Conservation (phyloP, 2,888 invertebrate genomes). For the Hypomecis atomaria region DNA sequence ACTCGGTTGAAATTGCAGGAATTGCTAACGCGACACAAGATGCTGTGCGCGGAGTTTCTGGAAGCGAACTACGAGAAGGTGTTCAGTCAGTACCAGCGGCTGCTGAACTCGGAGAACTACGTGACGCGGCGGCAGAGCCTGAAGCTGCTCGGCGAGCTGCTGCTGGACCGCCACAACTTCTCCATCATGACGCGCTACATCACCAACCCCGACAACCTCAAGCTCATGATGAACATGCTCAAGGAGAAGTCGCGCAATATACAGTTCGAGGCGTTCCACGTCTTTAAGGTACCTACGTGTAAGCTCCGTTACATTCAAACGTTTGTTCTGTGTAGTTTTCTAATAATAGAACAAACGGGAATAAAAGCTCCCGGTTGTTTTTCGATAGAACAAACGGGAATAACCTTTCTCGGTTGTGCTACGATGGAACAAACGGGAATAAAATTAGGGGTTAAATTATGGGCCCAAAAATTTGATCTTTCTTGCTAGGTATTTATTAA, state of each 20-base stretch:
- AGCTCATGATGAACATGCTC: conserved; percentile 99
- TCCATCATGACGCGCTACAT: conserved; percentile 99
- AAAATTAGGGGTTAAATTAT: too few species aligned
- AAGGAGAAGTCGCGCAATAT: conserved; percentile 99
- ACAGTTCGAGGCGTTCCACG: conserved; percentile 99
- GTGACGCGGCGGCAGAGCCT: conserved; percentile 99
- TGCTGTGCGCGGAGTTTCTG: conserved; percentile 98
- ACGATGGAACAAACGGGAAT: too few species aligned
- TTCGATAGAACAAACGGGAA: too few species aligned
- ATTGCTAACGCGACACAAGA: conserved; percentile 96
- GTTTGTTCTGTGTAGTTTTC: too few species aligned
- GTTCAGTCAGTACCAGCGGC: conserved; percentile 97
- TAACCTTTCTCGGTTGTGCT: too few species aligned
- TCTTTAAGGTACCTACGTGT: conserved; percentile 99
- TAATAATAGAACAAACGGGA: too few species aligned
- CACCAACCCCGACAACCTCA: conserved; percentile 99
- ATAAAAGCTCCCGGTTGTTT: too few species aligned
- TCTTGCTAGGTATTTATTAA: too few species aligned
- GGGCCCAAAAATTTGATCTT: too few species aligned
- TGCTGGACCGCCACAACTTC: conserved; percentile 99
- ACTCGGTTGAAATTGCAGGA: conserved; percentile 85
- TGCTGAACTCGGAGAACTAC: conserved; percentile 99
- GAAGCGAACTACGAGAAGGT: conserved; percentile 99
- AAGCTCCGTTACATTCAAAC: conserved; percentile 33
- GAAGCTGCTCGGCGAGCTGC: conserved; percentile 97